Evolutionary conservation across 2,888 invertebrate genomes (phyloP), one percentile per base, ranked within the genome.

Genomic region (Iphiclides podalirius): DNA sequence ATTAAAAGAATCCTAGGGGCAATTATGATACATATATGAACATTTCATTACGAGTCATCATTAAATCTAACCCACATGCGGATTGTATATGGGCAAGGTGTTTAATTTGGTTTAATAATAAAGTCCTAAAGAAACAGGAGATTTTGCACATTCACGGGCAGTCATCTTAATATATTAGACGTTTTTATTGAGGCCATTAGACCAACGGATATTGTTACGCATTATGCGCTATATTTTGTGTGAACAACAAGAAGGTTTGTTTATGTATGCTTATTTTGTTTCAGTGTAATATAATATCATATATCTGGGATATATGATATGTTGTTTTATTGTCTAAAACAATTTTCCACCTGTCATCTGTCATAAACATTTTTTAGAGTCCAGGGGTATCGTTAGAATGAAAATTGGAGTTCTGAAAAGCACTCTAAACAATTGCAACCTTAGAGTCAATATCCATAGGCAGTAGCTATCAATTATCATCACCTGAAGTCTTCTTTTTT

Each of bases 71-170:
- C 16, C 36, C 36, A 16, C 17, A 36, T 36, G 16, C 31, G 36
- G 11, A 16, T 1, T 36, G 9, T 16, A 15, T 14, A 15, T 15
- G 15, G 15, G 4, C 28, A 9, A 28, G 15, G 23, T 40, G 13
- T 7, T 31, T 20, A 16, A 34, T 42, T 42, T 12, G 34, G 11
- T 34, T 20, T 34, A 42, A 42, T 42, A 42, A 34, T 20, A 20
- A 34, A 42, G 36, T 14, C 17, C 7, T 31, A 12, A 34, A 34
- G 34, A 34, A 42, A 42, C 42, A 42, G 13, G 12, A 42, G 42
- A 17, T 42, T 42, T 42, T 17, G 42, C 42, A 34, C 34, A 20
- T 42, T 13, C 6, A 42, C 33, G 34, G 42, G 13, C n/a, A n/a
- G 13, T n/a, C 20, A 34, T 42, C 17, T 33, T 42, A 42, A 20